Evolutionary conservation across 2,113 vertebrate species (phyloP), one percentile per base, ranked within the genome.

Genomic region (Tragelaphus strepsiceros): DNA sequence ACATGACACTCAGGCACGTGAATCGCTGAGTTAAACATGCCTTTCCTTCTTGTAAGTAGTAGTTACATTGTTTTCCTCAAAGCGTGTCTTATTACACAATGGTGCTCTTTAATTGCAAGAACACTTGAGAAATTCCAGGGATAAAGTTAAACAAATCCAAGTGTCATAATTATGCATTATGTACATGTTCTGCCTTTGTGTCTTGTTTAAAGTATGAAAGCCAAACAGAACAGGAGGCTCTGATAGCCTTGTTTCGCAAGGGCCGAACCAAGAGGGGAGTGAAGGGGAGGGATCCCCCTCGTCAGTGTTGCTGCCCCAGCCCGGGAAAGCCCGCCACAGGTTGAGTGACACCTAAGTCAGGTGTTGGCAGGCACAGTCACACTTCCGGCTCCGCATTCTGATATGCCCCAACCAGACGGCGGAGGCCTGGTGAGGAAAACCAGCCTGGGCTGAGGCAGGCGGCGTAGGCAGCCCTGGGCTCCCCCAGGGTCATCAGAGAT

Each of bases 261-360:
- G 84, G 51, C n/a, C 7, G 53, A 93, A 6, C 49, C 7, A 35
- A 87, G 5, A 46, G 35, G n/a, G 74, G n/a, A 24, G 14, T 7
- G 19, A 53, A 15, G 30, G 54, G 10, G 11, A 21, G 21, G 80
- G 17, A 5, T 5, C 28, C 43, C 30, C 51, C 12, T 43, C 3
- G 2, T 49, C 30, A 13, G 1, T 0, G 2, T 21, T 2, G 1
- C n/a, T 19, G 53, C 67, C 6, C 0, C 22, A 16, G 56, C 24
- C 10, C 7, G 3, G 61, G 67, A 77, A 24, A 67, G 15, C 32
- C 51, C 0, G 1, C 32, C 64, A 16, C 0, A 2, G 51, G 43
- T 2, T 46, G n/a, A 19, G n/a, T 39, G 51, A 10, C 7, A 6
- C 51, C 83, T 35, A 10, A 64, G 61, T 9, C 43, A 26, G 35